Base-by-base conservation (phyloP, 2,113 vertebrate species). In the Neolamprologus toae region DNA sequence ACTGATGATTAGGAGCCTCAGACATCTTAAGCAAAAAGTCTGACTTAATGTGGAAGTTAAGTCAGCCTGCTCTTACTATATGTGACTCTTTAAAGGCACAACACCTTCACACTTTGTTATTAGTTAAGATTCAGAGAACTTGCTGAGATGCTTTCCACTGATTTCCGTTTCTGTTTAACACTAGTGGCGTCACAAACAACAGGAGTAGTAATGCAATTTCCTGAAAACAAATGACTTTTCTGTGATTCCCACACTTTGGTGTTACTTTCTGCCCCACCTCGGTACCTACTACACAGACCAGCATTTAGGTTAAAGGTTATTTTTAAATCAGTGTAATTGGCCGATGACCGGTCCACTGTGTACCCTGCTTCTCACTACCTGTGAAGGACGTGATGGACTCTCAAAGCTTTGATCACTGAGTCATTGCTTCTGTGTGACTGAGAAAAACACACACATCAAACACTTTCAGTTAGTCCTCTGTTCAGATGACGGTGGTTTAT, bases 121-220 rank as follows among this genome's bases (percentile, higher is more conserved):
- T 49, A 31, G 9, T 78, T 78, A 49, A 28, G 42, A 47, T 47
- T 47, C 40, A 76, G 40, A 47, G 42, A 49, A 33, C 26, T 78
- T 49, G 26, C 45, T n/a, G 10, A 49, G 71, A 49, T 31, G 26
- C 73, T 49, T 78, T 78, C 73, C 73, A n/a, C 45, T 78, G 42
- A 31, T 78, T 78, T 31, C 42, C 26, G 6, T 47, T 19, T 47
- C 37, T 76, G 5, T 76, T 47, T 19, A 78, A 49, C 26, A 28
- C 40, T 19, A 0, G 16, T 76, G 42, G 16, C 42, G 9, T 49
- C 42, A 76, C 23, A 11, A 76, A 49, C 40, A 49, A 19, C 23
- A 78, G 42, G 71, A 51, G 47, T 13, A 78, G 73, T 49, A 51
- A 12, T n/a, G 10, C 23, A 9, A n/a, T 33, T 78, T 78, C 73